phyloP scores from a whole-genome alignment of 1,140 invertebrate species.

The Dicyema japonicum region DNA sequence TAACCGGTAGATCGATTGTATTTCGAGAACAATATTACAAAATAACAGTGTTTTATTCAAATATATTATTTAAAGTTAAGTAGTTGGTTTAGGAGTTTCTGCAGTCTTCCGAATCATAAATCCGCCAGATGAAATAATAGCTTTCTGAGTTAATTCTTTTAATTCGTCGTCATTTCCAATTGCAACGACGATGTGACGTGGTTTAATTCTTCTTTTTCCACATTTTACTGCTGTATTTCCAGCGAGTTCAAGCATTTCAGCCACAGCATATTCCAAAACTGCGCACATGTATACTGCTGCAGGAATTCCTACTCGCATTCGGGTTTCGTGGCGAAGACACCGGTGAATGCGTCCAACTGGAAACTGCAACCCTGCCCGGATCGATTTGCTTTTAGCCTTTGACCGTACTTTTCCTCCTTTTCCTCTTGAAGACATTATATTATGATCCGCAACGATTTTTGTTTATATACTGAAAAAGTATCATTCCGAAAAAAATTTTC shows the following conservation, averaged over 20 bases:
- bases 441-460: too few relatives aligned
- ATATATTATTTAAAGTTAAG: too few relatives aligned
- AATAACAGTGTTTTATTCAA: too few relatives aligned
- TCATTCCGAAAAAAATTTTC: too few relatives aligned
- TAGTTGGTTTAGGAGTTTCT: neutral
- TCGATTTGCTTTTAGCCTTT: conserved; percentile 2
- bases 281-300: conserved; percentile 13
- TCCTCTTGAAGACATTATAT: conserved; percentile 8
- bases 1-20: too few relatives aligned
- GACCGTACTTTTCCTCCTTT: conserved; percentile 7
- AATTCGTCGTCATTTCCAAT: conserved; percentile 32
- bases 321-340: conserved; percentile 14
- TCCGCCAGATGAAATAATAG: conserved; percentile 8
- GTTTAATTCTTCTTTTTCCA: conserved; percentile 6
- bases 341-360: conserved; percentile 22
- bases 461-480: too few relatives aligned
- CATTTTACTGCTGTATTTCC: conserved; percentile 5
- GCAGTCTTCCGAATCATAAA: conserved; percentile 7
- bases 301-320: conserved; percentile 11
- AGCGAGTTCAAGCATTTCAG: conserved; percentile 5
- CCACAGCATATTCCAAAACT: conserved; percentile 4
- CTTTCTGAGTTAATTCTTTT: conserved; percentile 15
- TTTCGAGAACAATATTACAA: too few relatives aligned
- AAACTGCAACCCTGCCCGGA: conserved; percentile 20
- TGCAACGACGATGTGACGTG: conserved; percentile 18